phyloP scores from a whole-genome alignment of 2,888 invertebrate genomes.

The Melanchra persicariae region DNA sequence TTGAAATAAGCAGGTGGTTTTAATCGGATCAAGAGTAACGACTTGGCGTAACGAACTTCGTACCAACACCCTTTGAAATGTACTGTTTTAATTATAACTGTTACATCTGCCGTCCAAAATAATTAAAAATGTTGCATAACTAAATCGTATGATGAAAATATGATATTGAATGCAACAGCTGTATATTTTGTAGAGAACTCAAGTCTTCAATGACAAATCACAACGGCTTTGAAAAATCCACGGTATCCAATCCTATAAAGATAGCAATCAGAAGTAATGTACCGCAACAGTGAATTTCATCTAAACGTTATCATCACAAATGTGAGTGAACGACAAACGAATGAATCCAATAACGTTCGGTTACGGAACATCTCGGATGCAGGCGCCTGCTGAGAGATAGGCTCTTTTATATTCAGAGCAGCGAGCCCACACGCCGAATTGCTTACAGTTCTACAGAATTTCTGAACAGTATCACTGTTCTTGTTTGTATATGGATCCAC shows the following conservation, averaged over 20 bases:
- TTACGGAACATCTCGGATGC: conserved; percentile 70
- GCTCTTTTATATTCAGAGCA: conserved; percentile 78
- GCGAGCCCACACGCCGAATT: conserved; percentile 69
- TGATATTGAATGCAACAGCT: background rate
- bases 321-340: conserved; percentile 66
- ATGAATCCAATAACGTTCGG: conserved; percentile 72
- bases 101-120: conserved; percentile 37
- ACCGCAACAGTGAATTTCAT: conserved; percentile 52
- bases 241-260: conserved; percentile 13
- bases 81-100: conserved; percentile 58
- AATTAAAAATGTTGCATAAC: conserved; percentile 17
- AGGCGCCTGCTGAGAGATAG: conserved; percentile 69
- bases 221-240: background rate
- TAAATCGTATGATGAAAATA: background rate
- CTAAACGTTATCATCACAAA: conserved; percentile 53
- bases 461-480: conserved; percentile 67
- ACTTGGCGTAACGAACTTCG: conserved; percentile 40
- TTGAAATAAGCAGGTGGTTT: conserved; percentile 60
- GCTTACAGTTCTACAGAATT: conserved; percentile 70
- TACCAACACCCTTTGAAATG: conserved; percentile 48
- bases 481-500: conserved; percentile 65
- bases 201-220: background rate
- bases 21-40: conserved; percentile 53
- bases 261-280: conserved; percentile 44
- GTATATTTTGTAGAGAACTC: background rate